A percentile compares a stretch with the other conserved stretches of the same genome.
These are phyloP conservation scores for Malurus leucopterus DNA, from an alignment of 2,797 vertebrate genomes.

Conservation along the genomic window DNA sequence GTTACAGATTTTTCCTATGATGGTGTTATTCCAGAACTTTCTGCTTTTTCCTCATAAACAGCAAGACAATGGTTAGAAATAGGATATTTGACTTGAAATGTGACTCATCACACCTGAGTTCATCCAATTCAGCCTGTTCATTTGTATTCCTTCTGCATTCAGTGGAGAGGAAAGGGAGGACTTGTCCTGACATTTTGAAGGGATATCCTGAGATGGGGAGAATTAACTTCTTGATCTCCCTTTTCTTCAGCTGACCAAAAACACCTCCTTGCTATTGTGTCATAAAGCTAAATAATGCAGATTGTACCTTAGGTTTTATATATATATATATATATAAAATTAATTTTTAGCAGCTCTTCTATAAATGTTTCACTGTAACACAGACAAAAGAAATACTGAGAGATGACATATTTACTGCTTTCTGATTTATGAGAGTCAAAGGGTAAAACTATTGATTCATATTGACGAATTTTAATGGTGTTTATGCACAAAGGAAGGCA, in stretches of 20 bases:
- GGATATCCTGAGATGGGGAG: neutral
- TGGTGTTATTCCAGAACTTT: neutral
- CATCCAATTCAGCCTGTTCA: neutral
- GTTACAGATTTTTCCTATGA: neutral
- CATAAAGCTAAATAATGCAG: neutral
- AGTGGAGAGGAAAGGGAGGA: neutral
- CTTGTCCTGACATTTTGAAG: neutral
- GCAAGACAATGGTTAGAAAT: neutral
- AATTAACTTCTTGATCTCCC: neutral
- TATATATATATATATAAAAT: neutral
- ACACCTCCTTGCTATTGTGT: neutral
- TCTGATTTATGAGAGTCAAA: neutral
- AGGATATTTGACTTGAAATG: neutral
- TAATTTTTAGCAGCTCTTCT: neutral
- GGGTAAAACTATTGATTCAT: neutral
- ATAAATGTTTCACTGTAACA: neutral
- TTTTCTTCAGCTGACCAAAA: neutral
- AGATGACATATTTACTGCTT: neutral
- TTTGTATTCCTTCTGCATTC: neutral
- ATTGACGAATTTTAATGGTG: neutral
- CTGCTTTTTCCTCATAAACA: neutral
- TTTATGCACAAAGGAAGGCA: neutral
- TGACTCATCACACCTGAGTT: neutral
- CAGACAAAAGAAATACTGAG: neutral
- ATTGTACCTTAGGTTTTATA: neutral